Percentiles rank a stretch among this genome's conserved stretches.
phyloP scores from a whole-genome alignment of 2,797 vertebrate species.

The Rhinophrynus dorsalis region DNA sequence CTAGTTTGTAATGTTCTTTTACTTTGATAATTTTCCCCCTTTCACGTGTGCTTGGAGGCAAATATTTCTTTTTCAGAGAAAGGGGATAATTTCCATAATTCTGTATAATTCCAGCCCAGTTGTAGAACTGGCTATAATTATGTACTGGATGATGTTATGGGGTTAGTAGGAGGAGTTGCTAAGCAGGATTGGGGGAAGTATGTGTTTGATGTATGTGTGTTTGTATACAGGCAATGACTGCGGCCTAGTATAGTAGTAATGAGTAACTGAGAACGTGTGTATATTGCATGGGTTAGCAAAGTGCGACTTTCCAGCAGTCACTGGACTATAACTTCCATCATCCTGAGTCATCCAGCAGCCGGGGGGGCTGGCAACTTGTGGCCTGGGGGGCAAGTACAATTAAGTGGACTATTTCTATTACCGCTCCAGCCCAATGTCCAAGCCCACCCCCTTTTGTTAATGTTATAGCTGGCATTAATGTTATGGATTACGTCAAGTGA shows the following conservation, averaged over 20 bases:
- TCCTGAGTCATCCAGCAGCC: too few species aligned
- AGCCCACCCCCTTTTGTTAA: too few species aligned
- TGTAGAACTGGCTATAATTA: slow-evolving; percentile 37
- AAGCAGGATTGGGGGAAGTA: slow-evolving; percentile 10
- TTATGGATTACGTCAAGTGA: too few species aligned
- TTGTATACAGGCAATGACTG: not conserved
- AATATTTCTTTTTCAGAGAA: not conserved
- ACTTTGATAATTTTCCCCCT: not conserved
- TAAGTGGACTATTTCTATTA: too few species aligned
- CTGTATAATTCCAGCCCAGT: not conserved
- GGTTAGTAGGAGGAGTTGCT: not conserved
- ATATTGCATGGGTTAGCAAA: too few species aligned
- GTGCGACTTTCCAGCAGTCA: too few species aligned
- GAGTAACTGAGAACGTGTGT: not conserved
- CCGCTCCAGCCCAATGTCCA: too few species aligned
- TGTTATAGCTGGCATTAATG: too few species aligned
- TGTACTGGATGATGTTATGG: slow-evolving; percentile 1
- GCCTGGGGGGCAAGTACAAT: too few species aligned
- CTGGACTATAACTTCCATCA: too few species aligned
- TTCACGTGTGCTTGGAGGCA: not conserved
- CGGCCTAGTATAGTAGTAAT: not conserved
- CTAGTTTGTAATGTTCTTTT: not conserved
- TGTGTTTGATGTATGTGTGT: slow-evolving; percentile 32
- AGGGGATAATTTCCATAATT: not conserved
- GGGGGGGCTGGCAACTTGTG: too few species aligned